Conservation (phyloP, 2,113 vertebrate genomes). For the Diglossa brunneiventris region DNA sequence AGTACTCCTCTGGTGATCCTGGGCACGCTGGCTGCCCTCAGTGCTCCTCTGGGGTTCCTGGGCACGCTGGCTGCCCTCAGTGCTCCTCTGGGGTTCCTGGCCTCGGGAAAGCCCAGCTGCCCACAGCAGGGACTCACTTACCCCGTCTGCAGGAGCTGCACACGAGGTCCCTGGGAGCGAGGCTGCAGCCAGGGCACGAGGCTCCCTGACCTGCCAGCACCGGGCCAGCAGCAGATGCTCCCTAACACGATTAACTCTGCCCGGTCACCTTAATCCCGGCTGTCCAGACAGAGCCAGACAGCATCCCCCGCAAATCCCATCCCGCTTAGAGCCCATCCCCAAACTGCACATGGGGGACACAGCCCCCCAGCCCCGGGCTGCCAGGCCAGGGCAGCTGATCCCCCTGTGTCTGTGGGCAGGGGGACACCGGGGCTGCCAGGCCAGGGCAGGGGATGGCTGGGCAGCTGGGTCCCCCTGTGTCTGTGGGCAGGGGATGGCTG, state of each 20-base stretch:
- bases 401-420: not conserved
- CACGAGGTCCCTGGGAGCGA: fast-evolving
- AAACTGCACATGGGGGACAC: not conserved
- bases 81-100: not conserved
- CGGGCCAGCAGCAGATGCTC: not conserved
- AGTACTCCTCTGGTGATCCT: too few relatives aligned
- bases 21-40: too few relatives aligned
- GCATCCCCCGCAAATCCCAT: not conserved
- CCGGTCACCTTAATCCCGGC: not conserved
- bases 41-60: too few relatives aligned
- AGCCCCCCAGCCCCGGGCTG: not conserved
- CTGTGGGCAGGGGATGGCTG: too few relatives aligned
- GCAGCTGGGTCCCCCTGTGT: not conserved
- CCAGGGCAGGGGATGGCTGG: too few relatives aligned
- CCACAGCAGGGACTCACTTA: not conserved
- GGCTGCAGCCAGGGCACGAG: not conserved
- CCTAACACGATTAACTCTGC: not conserved
- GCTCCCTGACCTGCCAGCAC: not conserved
- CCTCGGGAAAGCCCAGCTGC: fast-evolving
- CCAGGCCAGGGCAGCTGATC: not conserved
- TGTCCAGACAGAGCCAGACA: not conserved
- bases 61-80: too few relatives aligned
- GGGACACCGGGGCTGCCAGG: not conserved
- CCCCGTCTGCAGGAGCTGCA: not conserved
- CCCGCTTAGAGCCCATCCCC: not conserved